These are phyloP conservation scores for Macaria liturata DNA, from an alignment of 2,888 invertebrate species.

Conservation along the genomic window DNA sequence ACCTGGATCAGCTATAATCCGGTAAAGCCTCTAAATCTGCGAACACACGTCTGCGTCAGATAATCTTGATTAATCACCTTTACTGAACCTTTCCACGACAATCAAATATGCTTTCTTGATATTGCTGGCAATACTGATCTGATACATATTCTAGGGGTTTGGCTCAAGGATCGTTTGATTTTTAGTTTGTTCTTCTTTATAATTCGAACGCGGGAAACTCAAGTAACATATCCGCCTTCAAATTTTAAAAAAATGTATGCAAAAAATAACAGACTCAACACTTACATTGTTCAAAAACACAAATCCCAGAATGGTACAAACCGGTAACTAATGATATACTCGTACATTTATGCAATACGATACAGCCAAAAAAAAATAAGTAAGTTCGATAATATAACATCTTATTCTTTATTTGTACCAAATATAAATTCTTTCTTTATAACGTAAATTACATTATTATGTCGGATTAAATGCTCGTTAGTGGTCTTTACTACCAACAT, in stretches of 20 bases:
- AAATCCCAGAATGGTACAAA: too few species aligned
- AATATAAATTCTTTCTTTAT: not conserved
- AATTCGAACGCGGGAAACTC: too few species aligned
- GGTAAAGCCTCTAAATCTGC: constrained; percentile 67
- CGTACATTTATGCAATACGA: too few species aligned
- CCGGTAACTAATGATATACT: too few species aligned
- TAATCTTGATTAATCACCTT: constrained; percentile 74
- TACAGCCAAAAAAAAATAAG: too few species aligned
- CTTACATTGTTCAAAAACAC: too few species aligned
- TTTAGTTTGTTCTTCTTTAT: too few species aligned
- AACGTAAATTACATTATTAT: not conserved
- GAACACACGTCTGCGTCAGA: constrained; percentile 65
- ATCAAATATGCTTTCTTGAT: constrained; percentile 30
- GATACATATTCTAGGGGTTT: not conserved
- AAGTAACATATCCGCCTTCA: too few species aligned
- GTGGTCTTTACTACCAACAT: constrained; percentile 11
- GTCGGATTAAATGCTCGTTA: constrained; percentile 13
- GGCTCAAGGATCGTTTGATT: not conserved
- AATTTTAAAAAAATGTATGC: too few species aligned
- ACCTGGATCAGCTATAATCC: constrained; percentile 62
- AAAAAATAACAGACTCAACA: too few species aligned
- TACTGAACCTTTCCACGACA: constrained; percentile 50
- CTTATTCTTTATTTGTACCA: too few species aligned
- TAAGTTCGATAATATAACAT: too few species aligned
- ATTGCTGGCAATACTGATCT: constrained; percentile 5